Conservation (phyloP, 2,888 invertebrate species). For the Aporophyla nigra region DNA sequence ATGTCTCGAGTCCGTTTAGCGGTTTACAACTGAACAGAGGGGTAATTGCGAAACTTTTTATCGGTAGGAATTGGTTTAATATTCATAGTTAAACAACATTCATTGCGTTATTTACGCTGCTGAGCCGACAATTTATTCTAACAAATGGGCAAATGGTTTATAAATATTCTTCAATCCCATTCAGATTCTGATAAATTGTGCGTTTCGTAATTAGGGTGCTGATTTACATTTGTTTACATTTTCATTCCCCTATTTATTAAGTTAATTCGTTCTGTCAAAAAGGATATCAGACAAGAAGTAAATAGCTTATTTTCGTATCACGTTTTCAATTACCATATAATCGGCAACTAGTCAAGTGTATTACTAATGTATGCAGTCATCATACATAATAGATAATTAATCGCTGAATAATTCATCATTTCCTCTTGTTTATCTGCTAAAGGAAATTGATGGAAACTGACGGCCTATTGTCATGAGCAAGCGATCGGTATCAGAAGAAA, state of each 20-base stretch:
- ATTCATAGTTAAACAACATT: too few species aligned
- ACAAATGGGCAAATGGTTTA: too few species aligned
- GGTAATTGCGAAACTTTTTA: too few species aligned
- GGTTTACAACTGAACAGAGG: too few species aligned
- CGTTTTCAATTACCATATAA: slow-evolving; percentile 41
- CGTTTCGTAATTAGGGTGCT: too few species aligned
- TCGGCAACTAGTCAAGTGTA: slow-evolving; percentile 41
- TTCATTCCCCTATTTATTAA: neutral
- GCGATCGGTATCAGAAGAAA: slow-evolving; percentile 65
- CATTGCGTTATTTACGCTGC: too few species aligned
- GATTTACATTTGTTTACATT: neutral
- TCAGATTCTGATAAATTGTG: too few species aligned
- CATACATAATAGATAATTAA: slow-evolving; percentile 66
- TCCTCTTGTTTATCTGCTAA: slow-evolving; percentile 59
- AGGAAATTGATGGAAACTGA: slow-evolving; percentile 69
- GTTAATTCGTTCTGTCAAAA: neutral
- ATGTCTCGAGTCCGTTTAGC: too few species aligned
- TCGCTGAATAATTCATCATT: slow-evolving; percentile 65
- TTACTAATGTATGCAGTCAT: slow-evolving; percentile 46
- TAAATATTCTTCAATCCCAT: too few species aligned
- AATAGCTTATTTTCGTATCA: slow-evolving; percentile 19
- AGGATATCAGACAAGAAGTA: slow-evolving; percentile 5
- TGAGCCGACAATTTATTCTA: too few species aligned
- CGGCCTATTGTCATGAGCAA: slow-evolving; percentile 67
- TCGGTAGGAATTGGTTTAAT: too few species aligned